Conservation (phyloP, 2,888 invertebrate species). For the Rhagium mordax region DNA sequence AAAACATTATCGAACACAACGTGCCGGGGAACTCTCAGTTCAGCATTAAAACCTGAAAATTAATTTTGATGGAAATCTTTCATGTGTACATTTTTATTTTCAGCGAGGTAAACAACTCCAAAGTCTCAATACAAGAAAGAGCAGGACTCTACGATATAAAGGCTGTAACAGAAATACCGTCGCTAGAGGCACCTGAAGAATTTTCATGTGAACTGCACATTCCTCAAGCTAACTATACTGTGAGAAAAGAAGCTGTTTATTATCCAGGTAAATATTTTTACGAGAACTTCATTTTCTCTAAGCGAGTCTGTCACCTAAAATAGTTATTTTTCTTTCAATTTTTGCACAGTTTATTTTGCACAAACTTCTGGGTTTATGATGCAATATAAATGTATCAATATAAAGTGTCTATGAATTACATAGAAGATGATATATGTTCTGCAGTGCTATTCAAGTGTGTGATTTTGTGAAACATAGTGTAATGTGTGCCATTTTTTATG, state of each 20-base stretch:
- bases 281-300: no score
- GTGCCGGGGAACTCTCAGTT: neutral
- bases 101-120: slow-evolving; percentile 62
- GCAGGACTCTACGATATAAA: slow-evolving; percentile 77
- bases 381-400: no score
- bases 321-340: neutral
- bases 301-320: no score
- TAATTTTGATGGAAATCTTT: neutral
- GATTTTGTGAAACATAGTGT: no score
- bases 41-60: neutral
- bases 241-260: slow-evolving; percentile 75
- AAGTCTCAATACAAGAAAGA: slow-evolving; percentile 59
- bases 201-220: slow-evolving; percentile 78
- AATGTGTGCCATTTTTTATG: no score
- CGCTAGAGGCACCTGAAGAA: slow-evolving; percentile 73
- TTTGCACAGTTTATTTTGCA: neutral
- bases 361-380: neutral
- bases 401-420: no score
- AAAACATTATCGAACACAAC: neutral
- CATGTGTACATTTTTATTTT: slow-evolving; percentile 34
- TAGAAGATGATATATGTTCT: no score
- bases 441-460: no score
- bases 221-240: slow-evolving; percentile 77
- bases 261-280: slow-evolving; percentile 69
- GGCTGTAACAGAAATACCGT: slow-evolving; percentile 74